phyloP scores from a whole-genome alignment of 92 coral and sea anemone genomes.

The Umimayanthus kanabou region DNA sequence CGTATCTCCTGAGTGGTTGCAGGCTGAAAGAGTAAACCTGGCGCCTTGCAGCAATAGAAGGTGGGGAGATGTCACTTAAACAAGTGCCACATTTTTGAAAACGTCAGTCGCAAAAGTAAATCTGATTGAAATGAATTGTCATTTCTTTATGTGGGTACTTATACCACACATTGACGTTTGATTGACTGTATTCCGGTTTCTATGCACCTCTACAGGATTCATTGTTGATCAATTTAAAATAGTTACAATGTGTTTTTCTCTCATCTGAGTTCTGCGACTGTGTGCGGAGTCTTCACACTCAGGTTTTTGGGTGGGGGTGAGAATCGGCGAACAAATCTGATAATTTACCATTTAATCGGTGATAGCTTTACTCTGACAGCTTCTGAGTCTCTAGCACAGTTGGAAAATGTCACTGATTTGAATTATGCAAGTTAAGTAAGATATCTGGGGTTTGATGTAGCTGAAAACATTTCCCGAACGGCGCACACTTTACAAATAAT shows the following conservation, averaged over 20 bases:
- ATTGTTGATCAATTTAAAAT: neutral
- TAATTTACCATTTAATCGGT: slow-evolving; percentile 13
- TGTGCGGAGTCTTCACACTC: neutral
- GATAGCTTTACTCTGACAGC: neutral
- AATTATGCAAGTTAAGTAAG: slow-evolving; percentile 5
- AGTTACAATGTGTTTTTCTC: neutral
- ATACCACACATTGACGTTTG: neutral
- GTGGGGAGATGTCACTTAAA: slow-evolving; percentile 2
- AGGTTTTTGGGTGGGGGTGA: slow-evolving; percentile 30
- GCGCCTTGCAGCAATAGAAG: slow-evolving; percentile 19
- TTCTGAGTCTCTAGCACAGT: neutral
- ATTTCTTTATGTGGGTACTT: neutral
- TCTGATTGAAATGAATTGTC: slow-evolving; percentile 22
- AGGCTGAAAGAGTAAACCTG: neutral
- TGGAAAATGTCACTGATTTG: neutral
- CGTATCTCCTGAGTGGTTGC: neutral
- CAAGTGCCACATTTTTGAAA: slow-evolving; percentile 18
- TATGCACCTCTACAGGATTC: neutral
- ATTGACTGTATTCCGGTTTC: neutral
- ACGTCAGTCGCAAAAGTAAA: neutral
- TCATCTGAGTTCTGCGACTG: neutral
- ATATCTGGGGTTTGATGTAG: neutral
- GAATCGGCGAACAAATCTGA: slow-evolving; percentile 7
- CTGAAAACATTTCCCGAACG: neutral
- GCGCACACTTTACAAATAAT: neutral